A percentile compares a stretch with the other conserved stretches of the same genome.
Conservation (phyloP, 2,888 invertebrate genomes). For the Cynaeus angustus region DNA sequence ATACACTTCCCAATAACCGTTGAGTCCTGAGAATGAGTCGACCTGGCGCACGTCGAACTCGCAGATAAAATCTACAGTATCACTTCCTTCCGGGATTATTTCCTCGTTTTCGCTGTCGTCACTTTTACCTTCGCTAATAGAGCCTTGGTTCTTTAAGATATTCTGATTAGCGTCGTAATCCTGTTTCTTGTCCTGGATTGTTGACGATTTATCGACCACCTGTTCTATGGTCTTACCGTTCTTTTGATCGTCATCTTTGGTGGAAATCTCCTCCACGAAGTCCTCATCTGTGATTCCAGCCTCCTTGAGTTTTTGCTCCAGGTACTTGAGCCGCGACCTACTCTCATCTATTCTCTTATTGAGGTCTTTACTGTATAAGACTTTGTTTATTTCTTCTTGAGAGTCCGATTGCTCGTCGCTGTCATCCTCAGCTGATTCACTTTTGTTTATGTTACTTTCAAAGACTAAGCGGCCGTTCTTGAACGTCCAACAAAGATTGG, state of each 20-base stretch:
- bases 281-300: slow-evolving; percentile 64
- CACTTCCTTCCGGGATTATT: slow-evolving; percentile 50
- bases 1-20: slow-evolving; percentile 65
- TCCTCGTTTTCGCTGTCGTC: slow-evolving; percentile 41
- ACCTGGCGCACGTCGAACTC: slow-evolving; percentile 66
- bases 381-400: slow-evolving; percentile 59
- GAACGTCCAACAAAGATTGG: slow-evolving; percentile 60
- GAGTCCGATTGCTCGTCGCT: slow-evolving; percentile 18
- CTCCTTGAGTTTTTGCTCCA: slow-evolving; percentile 70
- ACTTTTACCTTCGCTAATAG: slow-evolving; percentile 15
- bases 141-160: slow-evolving; percentile 39
- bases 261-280: slow-evolving; percentile 7
- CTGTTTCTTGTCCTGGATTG: slow-evolving; percentile 36
- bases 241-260: slow-evolving; percentile 21
- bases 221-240: slow-evolving; percentile 50
- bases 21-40: slow-evolving; percentile 59
- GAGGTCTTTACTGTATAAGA: slow-evolving; percentile 64
- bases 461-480: slow-evolving; percentile 64
- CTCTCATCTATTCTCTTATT: slow-evolving; percentile 69
- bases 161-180: slow-evolving; percentile 56
- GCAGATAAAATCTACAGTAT: slow-evolving; percentile 57
- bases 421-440: slow-evolving; percentile 21
- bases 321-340: slow-evolving; percentile 72
- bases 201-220: slow-evolving; percentile 59
- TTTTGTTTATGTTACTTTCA: slow-evolving; percentile 48